Conservation (phyloP, 2,888 invertebrate species). For the Scaptomyza cyrtandrae region DNA sequence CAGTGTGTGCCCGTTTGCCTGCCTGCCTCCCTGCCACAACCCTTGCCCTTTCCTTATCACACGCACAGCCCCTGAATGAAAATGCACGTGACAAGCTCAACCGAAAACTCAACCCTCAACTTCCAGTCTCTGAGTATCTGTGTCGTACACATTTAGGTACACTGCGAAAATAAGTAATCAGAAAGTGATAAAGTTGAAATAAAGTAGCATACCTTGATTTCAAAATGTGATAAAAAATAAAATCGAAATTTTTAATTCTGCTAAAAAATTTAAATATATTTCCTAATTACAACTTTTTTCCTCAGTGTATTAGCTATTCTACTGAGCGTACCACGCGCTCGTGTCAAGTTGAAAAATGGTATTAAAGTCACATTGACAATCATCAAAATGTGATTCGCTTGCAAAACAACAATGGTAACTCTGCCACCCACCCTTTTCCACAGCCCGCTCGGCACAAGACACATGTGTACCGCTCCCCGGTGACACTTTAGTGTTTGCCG, state of each 20-base stretch:
- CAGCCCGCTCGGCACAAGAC: slow-evolving; percentile 53
- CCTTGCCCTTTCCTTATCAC: slow-evolving; percentile 41
- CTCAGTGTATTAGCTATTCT: slow-evolving; percentile 2
- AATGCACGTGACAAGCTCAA: slow-evolving; percentile 61
- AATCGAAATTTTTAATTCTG: too few species aligned
- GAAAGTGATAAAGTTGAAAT: too few species aligned
- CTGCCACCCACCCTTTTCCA: slow-evolving; percentile 33
- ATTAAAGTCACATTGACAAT: slow-evolving; percentile 83
- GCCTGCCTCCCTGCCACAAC: slow-evolving; percentile 25
- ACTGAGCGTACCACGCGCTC: slow-evolving; percentile 35
- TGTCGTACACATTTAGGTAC: neutral
- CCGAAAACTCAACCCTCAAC: slow-evolving; percentile 15
- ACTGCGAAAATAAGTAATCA: neutral
- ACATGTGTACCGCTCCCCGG: slow-evolving; percentile 77
- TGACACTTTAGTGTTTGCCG: slow-evolving; percentile 79
- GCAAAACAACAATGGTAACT: slow-evolving; percentile 60
- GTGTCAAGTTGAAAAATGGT: slow-evolving; percentile 80
- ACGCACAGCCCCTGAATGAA: slow-evolving; percentile 42
- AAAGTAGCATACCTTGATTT: too few species aligned
- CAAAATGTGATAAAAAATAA: too few species aligned
- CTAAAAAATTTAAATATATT: too few species aligned
- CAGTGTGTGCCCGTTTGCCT: slow-evolving; percentile 44
- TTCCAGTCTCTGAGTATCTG: neutral
- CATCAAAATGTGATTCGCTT: slow-evolving; percentile 83
- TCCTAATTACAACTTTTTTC: too few species aligned